Evolutionary conservation across 2,113 vertebrate genomes (phyloP).

Genomic region (Herpailurus yagouaroundi): DNA sequence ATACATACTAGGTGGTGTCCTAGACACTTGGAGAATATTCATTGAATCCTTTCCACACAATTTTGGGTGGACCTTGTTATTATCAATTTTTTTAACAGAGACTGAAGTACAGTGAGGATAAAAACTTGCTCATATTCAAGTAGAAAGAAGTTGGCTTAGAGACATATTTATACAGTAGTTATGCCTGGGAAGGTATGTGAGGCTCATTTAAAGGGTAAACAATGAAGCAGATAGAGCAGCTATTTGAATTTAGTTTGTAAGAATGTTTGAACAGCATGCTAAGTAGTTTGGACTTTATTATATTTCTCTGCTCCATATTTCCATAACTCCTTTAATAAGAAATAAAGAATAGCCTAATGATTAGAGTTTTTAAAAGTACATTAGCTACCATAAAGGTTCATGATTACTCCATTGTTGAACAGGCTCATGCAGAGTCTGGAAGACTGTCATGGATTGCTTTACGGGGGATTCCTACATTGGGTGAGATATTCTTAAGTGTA

Average conservation of each 20-base stretch:
- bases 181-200: neutral
- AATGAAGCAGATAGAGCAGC: neutral
- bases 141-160: neutral
- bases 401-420: neutral
- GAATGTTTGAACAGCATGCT: neutral
- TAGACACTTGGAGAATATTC: neutral
- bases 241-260: neutral
- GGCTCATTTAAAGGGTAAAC: neutral
- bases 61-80: neutral
- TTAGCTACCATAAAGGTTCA: neutral
- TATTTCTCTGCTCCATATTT: neutral
- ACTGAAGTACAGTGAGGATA: neutral
- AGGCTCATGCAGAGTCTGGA: neutral
- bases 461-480: neutral
- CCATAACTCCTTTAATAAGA: neutral
- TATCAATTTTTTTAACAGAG: neutral
- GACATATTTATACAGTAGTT: neutral
- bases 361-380: neutral
- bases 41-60: neutral
- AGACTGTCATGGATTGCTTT: neutral
- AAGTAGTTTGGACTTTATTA: neutral
- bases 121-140: neutral
- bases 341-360: neutral
- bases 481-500: neutral
- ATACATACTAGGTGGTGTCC: neutral